Conservation (phyloP, 2,113 vertebrate genomes). For the Suncus etruscus region DNA sequence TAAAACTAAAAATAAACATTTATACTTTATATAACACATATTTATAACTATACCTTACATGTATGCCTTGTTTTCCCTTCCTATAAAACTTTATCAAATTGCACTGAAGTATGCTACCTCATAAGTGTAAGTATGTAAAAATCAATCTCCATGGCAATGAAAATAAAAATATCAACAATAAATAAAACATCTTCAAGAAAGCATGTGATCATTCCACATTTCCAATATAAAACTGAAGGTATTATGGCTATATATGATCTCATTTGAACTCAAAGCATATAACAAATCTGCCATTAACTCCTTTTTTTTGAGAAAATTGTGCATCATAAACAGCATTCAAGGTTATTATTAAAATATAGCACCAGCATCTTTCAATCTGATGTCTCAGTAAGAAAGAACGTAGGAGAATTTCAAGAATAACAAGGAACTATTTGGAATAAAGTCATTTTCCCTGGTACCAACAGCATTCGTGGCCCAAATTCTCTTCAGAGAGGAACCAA, state of each 20-base stretch:
- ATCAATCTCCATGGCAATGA: background rate
- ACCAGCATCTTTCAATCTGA: background rate
- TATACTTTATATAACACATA: too few species aligned
- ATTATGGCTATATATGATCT: background rate
- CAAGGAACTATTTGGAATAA: background rate
- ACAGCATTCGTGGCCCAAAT: background rate
- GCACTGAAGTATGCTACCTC: background rate
- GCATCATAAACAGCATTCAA: background rate
- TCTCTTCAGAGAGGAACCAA: background rate
- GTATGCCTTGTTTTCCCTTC: background rate
- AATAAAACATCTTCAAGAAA: background rate
- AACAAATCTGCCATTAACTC: background rate
- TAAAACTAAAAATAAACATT: too few species aligned
- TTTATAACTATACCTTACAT: too few species aligned
- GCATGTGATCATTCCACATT: background rate
- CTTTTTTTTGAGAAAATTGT: background rate
- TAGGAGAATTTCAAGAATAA: background rate
- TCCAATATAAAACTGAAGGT: background rate
- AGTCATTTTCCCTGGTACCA: background rate
- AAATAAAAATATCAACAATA: background rate
- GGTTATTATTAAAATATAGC: background rate
- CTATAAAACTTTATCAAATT: background rate
- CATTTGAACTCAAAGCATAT: slow-evolving; percentile 27
- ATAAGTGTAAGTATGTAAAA: background rate
- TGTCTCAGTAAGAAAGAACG: background rate